These are phyloP conservation scores for Leucozona laternaria DNA, from an alignment of 2,888 invertebrate genomes.

Conservation along the genomic window DNA sequence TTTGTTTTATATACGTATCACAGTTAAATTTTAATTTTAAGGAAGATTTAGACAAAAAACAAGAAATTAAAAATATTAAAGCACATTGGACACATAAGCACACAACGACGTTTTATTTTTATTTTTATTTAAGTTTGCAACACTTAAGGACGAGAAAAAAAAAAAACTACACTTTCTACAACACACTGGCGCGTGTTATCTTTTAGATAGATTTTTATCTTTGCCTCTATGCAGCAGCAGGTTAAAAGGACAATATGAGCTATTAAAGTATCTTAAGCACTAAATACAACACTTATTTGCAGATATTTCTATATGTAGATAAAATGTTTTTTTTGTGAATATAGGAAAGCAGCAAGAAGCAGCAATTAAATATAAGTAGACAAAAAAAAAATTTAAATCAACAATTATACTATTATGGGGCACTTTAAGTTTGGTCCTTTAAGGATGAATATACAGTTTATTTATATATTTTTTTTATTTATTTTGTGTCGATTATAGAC, in stretches of 20 bases:
- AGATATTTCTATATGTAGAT: constrained; percentile 11
- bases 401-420: constrained; percentile 42
- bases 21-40: constrained; percentile 60
- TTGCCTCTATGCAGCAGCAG: constrained; percentile 24
- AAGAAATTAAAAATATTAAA: constrained; percentile 48
- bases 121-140: constrained; percentile 3
- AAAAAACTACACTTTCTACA: background rate
- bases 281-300: constrained; percentile 57
- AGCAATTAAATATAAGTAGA: background rate
- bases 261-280: constrained; percentile 57
- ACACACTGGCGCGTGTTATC: background rate
- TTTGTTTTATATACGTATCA: constrained; percentile 51
- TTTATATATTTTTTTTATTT: constrained; percentile 2
- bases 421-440: constrained; percentile 74
- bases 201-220: constrained; percentile 18
- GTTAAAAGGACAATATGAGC: constrained; percentile 29
- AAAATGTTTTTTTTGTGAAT: constrained; percentile 4
- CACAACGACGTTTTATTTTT: constrained; percentile 47
- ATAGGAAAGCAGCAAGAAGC: constrained; percentile 46
- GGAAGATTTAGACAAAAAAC: constrained; percentile 38
- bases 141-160: constrained; percentile 12
- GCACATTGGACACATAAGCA: constrained; percentile 74
- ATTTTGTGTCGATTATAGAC: constrained; percentile 40
- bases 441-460: constrained; percentile 36
- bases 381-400: constrained; percentile 14